Evolutionary conservation across 2,888 invertebrate genomes (phyloP).

Genomic region (Seira sanloemensis): DNA sequence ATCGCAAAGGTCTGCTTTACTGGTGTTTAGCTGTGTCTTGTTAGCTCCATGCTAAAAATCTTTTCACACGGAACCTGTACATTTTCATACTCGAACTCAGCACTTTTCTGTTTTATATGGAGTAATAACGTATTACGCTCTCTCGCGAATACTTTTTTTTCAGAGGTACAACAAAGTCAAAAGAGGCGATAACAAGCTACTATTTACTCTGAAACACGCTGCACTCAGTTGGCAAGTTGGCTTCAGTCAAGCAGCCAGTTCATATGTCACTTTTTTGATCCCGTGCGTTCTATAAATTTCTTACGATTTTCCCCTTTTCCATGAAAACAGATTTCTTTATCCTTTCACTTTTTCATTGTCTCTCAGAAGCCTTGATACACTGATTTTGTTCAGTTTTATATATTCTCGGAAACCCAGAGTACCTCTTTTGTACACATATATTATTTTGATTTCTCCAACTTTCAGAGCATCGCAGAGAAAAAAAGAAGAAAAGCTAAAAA

Average conservation of each 20-base stretch:
- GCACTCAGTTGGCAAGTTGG: constrained; percentile 40
- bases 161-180: constrained; percentile 11
- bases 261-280: constrained; percentile 56
- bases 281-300: constrained; percentile 31
- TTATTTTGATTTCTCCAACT: too few species aligned
- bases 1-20: not conserved
- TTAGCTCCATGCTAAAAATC: not conserved
- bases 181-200: constrained; percentile 52
- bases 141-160: not conserved
- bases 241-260: constrained; percentile 56
- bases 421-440: not conserved
- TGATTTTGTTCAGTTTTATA: not conserved
- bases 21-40: not conserved
- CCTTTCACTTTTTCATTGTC: constrained; percentile 14
- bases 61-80: not conserved
- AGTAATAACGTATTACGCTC: not conserved
- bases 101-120: not conserved
- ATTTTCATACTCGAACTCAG: not conserved
- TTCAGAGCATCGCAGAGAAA: too few species aligned
- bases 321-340: constrained; percentile 1
- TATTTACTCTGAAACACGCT: constrained; percentile 55
- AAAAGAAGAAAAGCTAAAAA: too few species aligned
- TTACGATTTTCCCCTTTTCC: constrained; percentile 31
- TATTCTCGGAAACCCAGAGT: not conserved
- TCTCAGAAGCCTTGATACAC: not conserved